These are phyloP conservation scores for Coregonus sp. DNA, from an alignment of 2,797 vertebrate species.

Conservation along the genomic window DNA sequence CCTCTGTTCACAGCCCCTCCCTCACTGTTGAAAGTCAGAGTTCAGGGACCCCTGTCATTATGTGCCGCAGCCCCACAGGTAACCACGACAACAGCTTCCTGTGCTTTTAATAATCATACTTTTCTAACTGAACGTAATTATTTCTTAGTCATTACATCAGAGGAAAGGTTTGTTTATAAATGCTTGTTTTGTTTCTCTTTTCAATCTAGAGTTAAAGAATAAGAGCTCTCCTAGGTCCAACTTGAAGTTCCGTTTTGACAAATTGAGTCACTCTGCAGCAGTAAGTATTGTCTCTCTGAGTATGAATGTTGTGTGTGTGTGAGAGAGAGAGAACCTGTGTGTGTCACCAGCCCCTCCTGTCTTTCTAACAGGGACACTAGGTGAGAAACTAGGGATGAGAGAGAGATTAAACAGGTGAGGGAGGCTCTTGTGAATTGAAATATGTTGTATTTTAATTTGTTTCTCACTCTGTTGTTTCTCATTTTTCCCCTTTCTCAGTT, in stretches of 20 bases:
- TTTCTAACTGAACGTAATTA: not conserved
- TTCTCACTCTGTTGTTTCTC: not conserved
- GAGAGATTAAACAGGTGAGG: not conserved
- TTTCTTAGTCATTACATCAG: not conserved
- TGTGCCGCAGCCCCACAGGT: constrained; percentile 94
- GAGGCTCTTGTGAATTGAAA: not conserved
- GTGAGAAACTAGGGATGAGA: constrained; percentile 5
- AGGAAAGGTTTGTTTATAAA: not conserved
- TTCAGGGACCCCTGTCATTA: constrained; percentile 86
- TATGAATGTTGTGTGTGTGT: not conserved
- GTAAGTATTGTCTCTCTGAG: constrained; percentile 64
- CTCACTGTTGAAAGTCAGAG: constrained; percentile 82
- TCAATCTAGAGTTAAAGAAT: constrained; percentile 82
- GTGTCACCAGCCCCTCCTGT: constrained; percentile 9
- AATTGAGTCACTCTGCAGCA: constrained; percentile 87
- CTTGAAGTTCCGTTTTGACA: constrained; percentile 96
- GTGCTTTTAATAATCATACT: not conserved
- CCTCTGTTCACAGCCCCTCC: constrained; percentile 81
- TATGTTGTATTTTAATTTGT: not conserved
- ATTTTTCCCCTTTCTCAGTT: not conserved
- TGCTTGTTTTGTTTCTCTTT: not conserved
- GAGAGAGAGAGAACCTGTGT: not conserved
- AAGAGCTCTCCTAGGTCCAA: constrained; percentile 93
- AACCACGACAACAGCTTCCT: constrained; percentile 12
- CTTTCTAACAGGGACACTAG: constrained; percentile 53